A percentile compares a stretch with the other conserved stretches of the same genome.
Evolutionary conservation across 1,140 invertebrate genomes (phyloP).

Genomic region (Drosophila novamexicana): DNA sequence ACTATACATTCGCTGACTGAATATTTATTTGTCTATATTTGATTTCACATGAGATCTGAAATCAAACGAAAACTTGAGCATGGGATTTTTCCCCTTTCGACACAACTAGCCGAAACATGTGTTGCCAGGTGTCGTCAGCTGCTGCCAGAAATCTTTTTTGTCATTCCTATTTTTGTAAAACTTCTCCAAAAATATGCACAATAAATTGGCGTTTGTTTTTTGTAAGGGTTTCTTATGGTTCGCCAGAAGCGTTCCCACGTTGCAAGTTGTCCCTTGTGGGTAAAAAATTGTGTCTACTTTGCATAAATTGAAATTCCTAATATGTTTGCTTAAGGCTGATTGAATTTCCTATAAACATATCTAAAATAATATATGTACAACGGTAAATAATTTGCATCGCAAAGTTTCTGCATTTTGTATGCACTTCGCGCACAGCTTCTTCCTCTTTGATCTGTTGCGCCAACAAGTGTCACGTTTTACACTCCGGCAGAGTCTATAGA

Average conservation of each 20-base stretch:
- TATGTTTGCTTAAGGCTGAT: slow-evolving; percentile 22
- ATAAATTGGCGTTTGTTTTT: slow-evolving; percentile 28
- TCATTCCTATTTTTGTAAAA: not conserved
- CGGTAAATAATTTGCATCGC: slow-evolving; percentile 6
- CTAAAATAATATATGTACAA: not conserved
- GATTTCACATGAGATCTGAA: not conserved
- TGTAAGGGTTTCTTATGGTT: slow-evolving; percentile 3
- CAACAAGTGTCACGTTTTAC: slow-evolving; percentile 53
- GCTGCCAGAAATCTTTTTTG: slow-evolving; percentile 1
- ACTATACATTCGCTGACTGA: no score
- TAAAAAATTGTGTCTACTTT: slow-evolving; percentile 4
- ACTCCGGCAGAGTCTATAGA: slow-evolving; percentile 28
- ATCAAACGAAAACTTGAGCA: not conserved
- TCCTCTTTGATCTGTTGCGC: slow-evolving; percentile 62
- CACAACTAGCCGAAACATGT: slow-evolving; percentile 37
- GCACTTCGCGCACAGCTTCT: slow-evolving; percentile 44
- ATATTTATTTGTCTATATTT: no score
- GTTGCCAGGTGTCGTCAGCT: slow-evolving; percentile 28
- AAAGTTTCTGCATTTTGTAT: not conserved
- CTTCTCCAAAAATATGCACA: slow-evolving; percentile 25
- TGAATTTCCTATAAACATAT: slow-evolving; percentile 1
- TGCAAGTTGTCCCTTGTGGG: slow-evolving; percentile 1
- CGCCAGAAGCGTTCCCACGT: not conserved
- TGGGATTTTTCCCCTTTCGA: not conserved
- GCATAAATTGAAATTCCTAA: slow-evolving; percentile 28